Evolutionary conservation across 2,888 invertebrate genomes (phyloP).

Genomic region (Carpatolechia fugitivella): DNA sequence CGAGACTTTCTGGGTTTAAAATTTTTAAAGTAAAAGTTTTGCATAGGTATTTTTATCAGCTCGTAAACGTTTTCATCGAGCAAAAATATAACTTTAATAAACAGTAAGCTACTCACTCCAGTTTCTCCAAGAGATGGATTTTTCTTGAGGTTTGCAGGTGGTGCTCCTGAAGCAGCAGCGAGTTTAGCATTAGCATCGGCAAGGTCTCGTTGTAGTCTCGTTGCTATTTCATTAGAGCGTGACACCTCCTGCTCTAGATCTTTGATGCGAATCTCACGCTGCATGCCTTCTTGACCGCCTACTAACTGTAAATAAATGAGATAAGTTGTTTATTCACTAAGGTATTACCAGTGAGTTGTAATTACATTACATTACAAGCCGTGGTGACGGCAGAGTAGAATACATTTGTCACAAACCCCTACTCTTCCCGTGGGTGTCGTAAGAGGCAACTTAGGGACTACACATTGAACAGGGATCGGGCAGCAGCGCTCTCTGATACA

Average conservation of each 20-base stretch:
- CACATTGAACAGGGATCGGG: too few species aligned
- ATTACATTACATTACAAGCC: too few species aligned
- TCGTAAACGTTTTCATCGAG: too few species aligned
- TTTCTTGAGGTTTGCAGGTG: conserved; percentile 75
- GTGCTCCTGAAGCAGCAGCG: conserved; percentile 55
- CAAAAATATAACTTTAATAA: too few species aligned
- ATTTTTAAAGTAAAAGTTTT: too few species aligned
- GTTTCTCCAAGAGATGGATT: conserved; percentile 77
- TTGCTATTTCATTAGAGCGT: conserved; percentile 86
- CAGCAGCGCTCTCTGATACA: too few species aligned
- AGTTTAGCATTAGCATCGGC: conserved; percentile 82
- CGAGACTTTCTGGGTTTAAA: conserved; percentile 81
- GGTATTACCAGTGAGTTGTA: too few species aligned
- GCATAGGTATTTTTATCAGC: too few species aligned
- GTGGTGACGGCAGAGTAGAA: too few species aligned
- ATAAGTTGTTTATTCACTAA: not conserved
- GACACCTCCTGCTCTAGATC: conserved; percentile 92
- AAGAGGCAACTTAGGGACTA: too few species aligned
- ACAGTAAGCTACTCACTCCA: conserved; percentile 75
- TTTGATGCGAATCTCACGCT: conserved; percentile 84
- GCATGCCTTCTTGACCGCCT: conserved; percentile 80
- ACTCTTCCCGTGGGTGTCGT: too few species aligned
- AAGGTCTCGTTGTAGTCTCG: conserved; percentile 84
- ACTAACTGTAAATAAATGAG: conserved; percentile 55
- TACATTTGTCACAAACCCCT: too few species aligned